phyloP scores from a whole-genome alignment of 2,888 invertebrate species.

The Drosophila prostipennis region DNA sequence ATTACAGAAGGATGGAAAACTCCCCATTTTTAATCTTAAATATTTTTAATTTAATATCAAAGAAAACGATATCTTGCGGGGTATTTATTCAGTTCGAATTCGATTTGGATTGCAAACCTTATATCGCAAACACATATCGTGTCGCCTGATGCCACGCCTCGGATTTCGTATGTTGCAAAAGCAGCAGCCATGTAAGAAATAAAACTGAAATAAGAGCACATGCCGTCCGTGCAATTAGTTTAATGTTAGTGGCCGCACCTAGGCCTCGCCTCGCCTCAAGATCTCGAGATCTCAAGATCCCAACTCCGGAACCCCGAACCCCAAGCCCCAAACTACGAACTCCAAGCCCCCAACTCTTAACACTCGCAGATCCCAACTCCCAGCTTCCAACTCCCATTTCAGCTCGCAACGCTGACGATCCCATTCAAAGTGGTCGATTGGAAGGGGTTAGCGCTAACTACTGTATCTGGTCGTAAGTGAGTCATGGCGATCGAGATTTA shows the following conservation, averaged over 20 bases:
- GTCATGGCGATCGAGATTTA: conserved; percentile 32
- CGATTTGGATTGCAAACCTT: not conserved
- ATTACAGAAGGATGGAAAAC: too few species aligned
- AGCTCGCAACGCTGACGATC: conserved; percentile 3
- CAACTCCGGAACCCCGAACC: not conserved
- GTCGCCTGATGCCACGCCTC: conserved; percentile 31
- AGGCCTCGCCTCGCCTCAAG: conserved; percentile 36
- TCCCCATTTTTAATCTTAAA: too few species aligned
- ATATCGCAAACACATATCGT: conserved; percentile 23
- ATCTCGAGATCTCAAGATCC: conserved; percentile 24
- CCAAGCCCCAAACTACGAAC: conserved; percentile 1
- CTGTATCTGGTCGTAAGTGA: conserved; percentile 27
- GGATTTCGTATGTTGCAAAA: conserved; percentile 25
- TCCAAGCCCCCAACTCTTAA: not conserved
- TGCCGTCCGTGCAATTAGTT: conserved; percentile 62
- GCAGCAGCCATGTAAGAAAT: conserved; percentile 31
- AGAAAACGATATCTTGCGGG: not conserved
- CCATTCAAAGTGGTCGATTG: not conserved
- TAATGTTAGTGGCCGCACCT: conserved; percentile 59
- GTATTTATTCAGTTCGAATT: not conserved
- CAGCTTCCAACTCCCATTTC: conserved; percentile 12
- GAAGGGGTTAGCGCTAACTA: conserved; percentile 6
- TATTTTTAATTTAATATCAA: too few species aligned
- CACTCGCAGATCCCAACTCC: conserved; percentile 1
- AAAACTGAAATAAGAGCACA: conserved; percentile 45